Evolutionary conservation across 2,797 vertebrate genomes (phyloP), one percentile per base, ranked within the genome.

Genomic region (Muscicapa comitata): DNA sequence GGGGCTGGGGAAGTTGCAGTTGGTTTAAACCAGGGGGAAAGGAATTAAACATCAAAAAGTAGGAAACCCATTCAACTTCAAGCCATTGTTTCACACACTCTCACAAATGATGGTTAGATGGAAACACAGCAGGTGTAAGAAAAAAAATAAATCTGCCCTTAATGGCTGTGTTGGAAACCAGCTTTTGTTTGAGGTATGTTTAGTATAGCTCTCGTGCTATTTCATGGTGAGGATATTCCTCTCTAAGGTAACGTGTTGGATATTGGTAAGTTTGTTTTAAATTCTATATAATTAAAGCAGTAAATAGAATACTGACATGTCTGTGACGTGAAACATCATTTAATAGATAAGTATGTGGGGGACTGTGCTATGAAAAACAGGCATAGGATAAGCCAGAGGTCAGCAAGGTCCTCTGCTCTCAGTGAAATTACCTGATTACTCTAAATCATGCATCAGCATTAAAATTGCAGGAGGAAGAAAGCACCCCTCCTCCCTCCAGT

Each of bases 261-360:
- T 94, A 95, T 96, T 74, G 92, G 93, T 95, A 95, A 86, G 90
- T 91, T 93, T 91, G 71, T 88, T 95, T 95, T 88, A 88, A 92
- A 51, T 94, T 94, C 78, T 63, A n/a, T 78, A 38, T 94, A 96
- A 95, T 90, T 94, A 95, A 93, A 91, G 76, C 43, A 93, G 90
- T 93, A 94, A 96, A 95, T 93, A 95, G 90, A 89, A 96, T 86
- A 71, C 24, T 93, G 93, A 88, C 81, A 74, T 50, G n/a, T 45
- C 62, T 96, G 51, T 90, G 91, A 93, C 77, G 89, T 86, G 80
- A 76, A 85, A 88, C n/a, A 73, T 38, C 10, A 2, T 83, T 82
- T 87, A 93, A 82, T 53, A 95, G 54, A 81, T 87, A 95, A 91
- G 59, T 84, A n/a, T 86, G 67, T 21, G 58, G 45, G 45, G 35